phyloP scores from a whole-genome alignment of 2,113 vertebrate species.

The Pachypanchax playfairii region DNA sequence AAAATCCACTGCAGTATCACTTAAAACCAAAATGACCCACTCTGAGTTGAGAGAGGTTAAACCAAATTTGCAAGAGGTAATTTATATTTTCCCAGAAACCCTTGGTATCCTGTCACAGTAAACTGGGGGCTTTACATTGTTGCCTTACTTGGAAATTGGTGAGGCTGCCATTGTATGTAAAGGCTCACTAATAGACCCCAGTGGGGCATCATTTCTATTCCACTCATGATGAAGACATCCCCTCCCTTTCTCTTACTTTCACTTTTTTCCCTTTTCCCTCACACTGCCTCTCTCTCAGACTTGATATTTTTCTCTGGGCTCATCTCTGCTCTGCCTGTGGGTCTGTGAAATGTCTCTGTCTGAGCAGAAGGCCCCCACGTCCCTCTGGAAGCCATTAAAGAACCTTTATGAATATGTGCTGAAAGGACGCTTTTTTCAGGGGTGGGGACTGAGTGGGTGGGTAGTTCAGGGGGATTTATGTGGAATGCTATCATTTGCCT shows the following conservation, averaged over 20 bases:
- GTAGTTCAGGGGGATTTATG: conserved; percentile 46
- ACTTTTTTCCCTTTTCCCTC: background rate
- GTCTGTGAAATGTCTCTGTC: conserved; percentile 75
- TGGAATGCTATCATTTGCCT: conserved; percentile 51
- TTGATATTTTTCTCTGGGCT: conserved; percentile 65
- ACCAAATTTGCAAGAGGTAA: conserved; percentile 6
- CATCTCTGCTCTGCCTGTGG: conserved; percentile 64
- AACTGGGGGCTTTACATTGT: conserved; percentile 52
- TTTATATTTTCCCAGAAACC: conserved; percentile 40
- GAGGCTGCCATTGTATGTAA: conserved; percentile 71
- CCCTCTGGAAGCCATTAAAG: conserved; percentile 82
- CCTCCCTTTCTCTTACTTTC: conserved; percentile 20
- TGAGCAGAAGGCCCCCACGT: conserved; percentile 68
- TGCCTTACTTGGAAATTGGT: conserved; percentile 53
- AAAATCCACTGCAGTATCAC: background rate
- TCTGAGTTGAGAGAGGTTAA: conserved; percentile 5
- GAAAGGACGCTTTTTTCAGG: conserved; percentile 69
- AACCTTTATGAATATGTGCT: conserved; percentile 80
- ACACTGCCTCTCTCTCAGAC: conserved; percentile 39
- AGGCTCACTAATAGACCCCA: conserved; percentile 81
- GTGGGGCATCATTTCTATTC: conserved; percentile 81
- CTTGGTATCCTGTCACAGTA: conserved; percentile 38
- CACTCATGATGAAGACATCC: conserved; percentile 79
- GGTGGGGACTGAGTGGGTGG: conserved; percentile 57
- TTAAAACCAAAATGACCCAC: conserved; percentile 4